Evolutionary conservation across 1,140 invertebrate species (phyloP).

Genomic region (Alviniconcha marisindica): DNA sequence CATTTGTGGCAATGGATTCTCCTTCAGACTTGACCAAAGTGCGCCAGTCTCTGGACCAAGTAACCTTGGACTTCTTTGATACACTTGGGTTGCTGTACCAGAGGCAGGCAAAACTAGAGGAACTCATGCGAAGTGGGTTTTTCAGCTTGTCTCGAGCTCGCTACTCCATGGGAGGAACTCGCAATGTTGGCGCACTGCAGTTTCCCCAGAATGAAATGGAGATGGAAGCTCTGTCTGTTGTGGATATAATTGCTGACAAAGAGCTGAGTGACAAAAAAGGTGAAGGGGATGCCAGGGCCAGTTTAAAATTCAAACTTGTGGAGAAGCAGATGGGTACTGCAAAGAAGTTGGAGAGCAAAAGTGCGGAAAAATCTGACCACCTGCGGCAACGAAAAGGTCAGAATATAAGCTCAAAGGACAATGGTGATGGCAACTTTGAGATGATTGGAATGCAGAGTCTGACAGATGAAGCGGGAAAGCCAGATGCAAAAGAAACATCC

Average conservation of each 20-base stretch:
- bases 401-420: neutral
- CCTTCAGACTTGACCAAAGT: neutral
- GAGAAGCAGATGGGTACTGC: neutral
- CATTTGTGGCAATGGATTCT: conserved; percentile 5
- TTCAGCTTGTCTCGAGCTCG: conserved; percentile 56
- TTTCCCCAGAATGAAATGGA: conserved; percentile 47
- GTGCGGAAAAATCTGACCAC: neutral
- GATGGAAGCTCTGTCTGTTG: conserved; percentile 41
- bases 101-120: conserved; percentile 44
- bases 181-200: conserved; percentile 48
- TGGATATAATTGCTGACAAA: conserved; percentile 27
- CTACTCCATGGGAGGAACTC: conserved; percentile 49
- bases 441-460: neutral
- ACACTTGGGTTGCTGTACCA: conserved; percentile 49
- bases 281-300: neutral
- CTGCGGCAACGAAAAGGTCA: conserved; percentile 11
- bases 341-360: neutral
- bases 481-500: neutral
- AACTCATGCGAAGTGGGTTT: conserved; percentile 49
- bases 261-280: neutral
- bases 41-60: conserved; percentile 50
- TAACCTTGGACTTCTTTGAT: conserved; percentile 50
- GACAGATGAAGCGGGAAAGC: neutral
- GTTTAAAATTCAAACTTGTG: neutral
- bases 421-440: neutral